Evolutionary conservation across 2,888 invertebrate species (phyloP).

Genomic region (Heteromurus nitidus): DNA sequence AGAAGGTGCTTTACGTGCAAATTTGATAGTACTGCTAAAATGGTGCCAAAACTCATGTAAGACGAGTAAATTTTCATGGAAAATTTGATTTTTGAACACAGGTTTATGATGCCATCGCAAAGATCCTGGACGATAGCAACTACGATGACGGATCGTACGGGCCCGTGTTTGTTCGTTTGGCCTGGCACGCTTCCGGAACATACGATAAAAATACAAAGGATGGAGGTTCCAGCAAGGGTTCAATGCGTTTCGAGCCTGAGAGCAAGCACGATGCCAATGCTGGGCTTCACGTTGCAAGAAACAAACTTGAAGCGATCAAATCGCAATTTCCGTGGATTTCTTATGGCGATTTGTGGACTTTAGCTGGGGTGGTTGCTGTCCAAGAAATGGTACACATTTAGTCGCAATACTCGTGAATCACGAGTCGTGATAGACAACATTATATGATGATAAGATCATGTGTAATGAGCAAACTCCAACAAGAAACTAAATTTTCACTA

Average conservation of each 20-base stretch:
- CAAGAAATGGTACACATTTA: conserved; percentile 62
- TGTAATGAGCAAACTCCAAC: no score
- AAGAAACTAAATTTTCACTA: no score
- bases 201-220: conserved; percentile 61
- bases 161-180: conserved; percentile 64
- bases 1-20: no score
- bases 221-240: conserved; percentile 63
- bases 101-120: conserved; percentile 66
- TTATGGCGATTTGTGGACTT: conserved; percentile 69
- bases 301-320: conserved; percentile 65
- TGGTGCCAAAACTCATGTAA: no score
- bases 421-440: no score
- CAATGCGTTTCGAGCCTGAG: conserved; percentile 68
- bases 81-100: no score
- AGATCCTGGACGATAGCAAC: conserved; percentile 61
- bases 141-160: conserved; percentile 69
- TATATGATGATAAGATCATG: no score
- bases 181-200: conserved; percentile 69
- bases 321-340: conserved; percentile 64
- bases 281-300: conserved; percentile 65
- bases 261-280: conserved; percentile 67
- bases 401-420: no score
- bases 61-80: no score
- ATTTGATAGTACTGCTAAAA: no score
- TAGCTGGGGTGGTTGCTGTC: conserved; percentile 67